Percentiles rank a stretch among this genome's conserved stretches.
phyloP scores from a whole-genome alignment of 2,113 vertebrate genomes.

The Urocolius indicus region DNA sequence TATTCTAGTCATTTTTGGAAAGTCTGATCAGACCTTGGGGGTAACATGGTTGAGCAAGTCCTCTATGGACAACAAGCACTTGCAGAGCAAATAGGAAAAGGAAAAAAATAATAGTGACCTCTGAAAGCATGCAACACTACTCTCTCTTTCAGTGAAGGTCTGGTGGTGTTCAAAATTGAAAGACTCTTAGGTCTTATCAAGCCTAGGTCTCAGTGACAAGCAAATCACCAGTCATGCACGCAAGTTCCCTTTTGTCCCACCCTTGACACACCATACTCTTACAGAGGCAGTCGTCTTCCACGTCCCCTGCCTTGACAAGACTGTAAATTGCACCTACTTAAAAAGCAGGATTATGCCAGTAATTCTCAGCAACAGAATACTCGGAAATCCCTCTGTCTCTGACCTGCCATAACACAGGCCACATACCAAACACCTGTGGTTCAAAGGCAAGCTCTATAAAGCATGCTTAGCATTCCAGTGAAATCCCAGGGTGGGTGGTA shows the following conservation, averaged over 20 bases:
- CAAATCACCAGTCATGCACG: not conserved
- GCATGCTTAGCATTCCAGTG: not conserved
- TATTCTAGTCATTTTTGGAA: not conserved
- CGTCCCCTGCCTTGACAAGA: not conserved
- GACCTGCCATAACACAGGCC: not conserved
- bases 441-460: not conserved
- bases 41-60: not conserved
- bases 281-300: not conserved
- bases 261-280: accelerated
- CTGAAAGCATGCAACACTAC: not conserved
- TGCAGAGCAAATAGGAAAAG: not conserved
- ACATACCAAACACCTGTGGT: not conserved
- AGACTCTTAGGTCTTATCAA: not conserved
- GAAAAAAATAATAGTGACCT: not conserved
- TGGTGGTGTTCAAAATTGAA: not conserved
- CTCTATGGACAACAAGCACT: not conserved
- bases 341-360: not conserved
- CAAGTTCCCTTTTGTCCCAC: not conserved
- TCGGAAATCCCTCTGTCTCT: not conserved
- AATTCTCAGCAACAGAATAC: not conserved
- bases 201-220: not conserved
- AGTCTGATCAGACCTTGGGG: not conserved
- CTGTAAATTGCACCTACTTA: not conserved
- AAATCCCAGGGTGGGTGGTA: not conserved
- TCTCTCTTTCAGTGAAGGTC: not conserved